Evolutionary conservation across 2,888 invertebrate species (phyloP).

Genomic region (Ennomos quercinarius): DNA sequence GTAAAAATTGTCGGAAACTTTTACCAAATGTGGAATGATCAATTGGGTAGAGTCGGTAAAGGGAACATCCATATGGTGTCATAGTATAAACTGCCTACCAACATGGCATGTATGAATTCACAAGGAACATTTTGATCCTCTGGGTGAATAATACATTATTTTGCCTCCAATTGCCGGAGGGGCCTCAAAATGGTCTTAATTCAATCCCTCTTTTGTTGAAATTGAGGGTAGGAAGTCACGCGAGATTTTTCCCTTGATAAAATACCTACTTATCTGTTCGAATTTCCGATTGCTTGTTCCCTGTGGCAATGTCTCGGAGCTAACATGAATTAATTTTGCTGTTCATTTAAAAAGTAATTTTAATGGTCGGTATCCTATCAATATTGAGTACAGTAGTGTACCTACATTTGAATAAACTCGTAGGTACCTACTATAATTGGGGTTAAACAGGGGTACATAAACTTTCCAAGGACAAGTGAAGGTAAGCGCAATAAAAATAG

Average conservation of each 20-base stretch:
- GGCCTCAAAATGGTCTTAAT: slow-evolving; percentile 50
- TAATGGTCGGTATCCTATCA: too few relatives aligned
- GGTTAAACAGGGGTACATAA: too few relatives aligned
- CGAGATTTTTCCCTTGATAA: slow-evolving; percentile 43
- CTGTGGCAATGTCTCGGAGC: slow-evolving; percentile 18
- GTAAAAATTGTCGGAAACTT: not conserved
- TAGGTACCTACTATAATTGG: too few relatives aligned
- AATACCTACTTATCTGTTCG: slow-evolving; percentile 32
- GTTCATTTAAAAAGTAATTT: not conserved
- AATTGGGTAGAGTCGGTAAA: not conserved
- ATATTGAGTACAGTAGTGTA: too few relatives aligned
- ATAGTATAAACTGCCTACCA: slow-evolving; percentile 1
- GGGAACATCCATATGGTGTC: not conserved
- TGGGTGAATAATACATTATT: slow-evolving; percentile 60
- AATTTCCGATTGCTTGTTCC: slow-evolving; percentile 31
- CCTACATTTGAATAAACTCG: too few relatives aligned
- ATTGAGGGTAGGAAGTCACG: slow-evolving; percentile 49
- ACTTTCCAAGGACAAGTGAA: too few relatives aligned
- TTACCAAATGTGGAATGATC: not conserved
- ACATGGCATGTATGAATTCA: slow-evolving; percentile 36
- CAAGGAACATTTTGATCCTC: slow-evolving; percentile 47
- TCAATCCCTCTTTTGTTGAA: slow-evolving; percentile 48
- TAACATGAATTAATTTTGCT: slow-evolving; percentile 1
- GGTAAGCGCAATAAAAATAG: too few relatives aligned
- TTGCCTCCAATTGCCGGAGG: slow-evolving; percentile 54